Evolutionary conservation across 2,113 vertebrate genomes (phyloP), one percentile per base, ranked within the genome.

Genomic region (Pygoscelis adeliae): DNA sequence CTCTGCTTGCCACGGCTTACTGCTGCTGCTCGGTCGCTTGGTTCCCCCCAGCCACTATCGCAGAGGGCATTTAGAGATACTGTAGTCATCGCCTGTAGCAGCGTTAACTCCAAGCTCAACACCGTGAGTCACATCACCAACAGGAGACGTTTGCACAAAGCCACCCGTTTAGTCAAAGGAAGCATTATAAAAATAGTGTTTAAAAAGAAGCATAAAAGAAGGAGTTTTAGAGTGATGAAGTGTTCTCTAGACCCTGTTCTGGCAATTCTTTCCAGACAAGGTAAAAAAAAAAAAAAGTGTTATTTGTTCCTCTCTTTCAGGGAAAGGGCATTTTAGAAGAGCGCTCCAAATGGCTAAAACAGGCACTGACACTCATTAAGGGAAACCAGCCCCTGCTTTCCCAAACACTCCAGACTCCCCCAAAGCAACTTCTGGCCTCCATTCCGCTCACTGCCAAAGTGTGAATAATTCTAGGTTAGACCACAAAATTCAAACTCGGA

Each of bases 381-480:
- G 29, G 23, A 59, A 73, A 82, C 11, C 29, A 22, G 40, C 23
- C 27, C 58, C 53, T 52, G 40, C 61, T 40, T 15, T 61, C 52
- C 38, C 72, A 22, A 66, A 71, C 34, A 46, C 9, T 17, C 19
- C 62, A 11, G 12, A 12, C 10, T 59, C 21, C 22, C n/a, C 36
- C 38, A 13, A 5, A 81, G 69, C 69, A 52, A 7, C 52, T 15
- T 18, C 42, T 27, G 46, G 21, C 61, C 23, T 53, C 46, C 70
- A 27, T 16, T 44, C 47, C 2, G 1, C 55, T 36, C 62, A 21
- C 15, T 63, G 52, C 34, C 30, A 1, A 55, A 55, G n/a, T 1
- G 12, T 0, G 0, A 66, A 13, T 23, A 58, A 58, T 26, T 59
- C 30, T 4, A 63, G 13, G 6, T 9, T 23, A 73, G 36, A 14